A percentile compares a stretch with the other conserved stretches of the same genome.
These are phyloP conservation scores for Hormaphis cornu DNA, from an alignment of 1,140 invertebrate genomes.

Conservation along the genomic window DNA sequence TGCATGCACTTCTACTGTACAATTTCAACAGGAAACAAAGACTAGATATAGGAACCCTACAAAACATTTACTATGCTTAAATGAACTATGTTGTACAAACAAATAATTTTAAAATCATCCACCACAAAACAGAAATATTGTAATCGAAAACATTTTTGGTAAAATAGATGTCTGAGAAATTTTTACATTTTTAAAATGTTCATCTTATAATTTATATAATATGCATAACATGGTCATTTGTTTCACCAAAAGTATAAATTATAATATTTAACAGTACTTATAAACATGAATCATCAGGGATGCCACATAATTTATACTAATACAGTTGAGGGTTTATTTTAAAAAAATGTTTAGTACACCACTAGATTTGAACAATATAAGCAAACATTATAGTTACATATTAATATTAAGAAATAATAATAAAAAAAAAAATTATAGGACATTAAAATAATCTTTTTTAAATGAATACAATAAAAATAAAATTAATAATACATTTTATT, in stretches of 20 bases:
- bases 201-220: too few relatives aligned
- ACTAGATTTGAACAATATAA: not conserved
- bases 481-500: slow-evolving; percentile 19
- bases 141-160: too few relatives aligned
- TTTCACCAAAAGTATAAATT: not conserved
- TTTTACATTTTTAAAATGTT: too few relatives aligned
- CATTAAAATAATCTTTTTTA: not conserved
- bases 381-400: not conserved
- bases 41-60: slow-evolving; percentile 11
- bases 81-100: not conserved
- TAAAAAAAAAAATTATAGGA: not conserved
- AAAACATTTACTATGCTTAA: not conserved
- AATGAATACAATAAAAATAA: not conserved
- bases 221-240: not conserved
- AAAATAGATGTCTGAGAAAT: too few relatives aligned
- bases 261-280: not conserved
- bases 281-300: not conserved
- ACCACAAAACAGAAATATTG: not conserved
- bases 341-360: not conserved
- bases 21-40: slow-evolving; percentile 5
- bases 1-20: not conserved
- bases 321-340: not conserved
- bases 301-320: not conserved
- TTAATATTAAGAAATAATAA: not conserved
- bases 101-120: not conserved